Percentiles rank a stretch among this genome's conserved stretches.
Evolutionary conservation across 1,140 invertebrate genomes (phyloP).

Genomic region (Homarus americanus): DNA sequence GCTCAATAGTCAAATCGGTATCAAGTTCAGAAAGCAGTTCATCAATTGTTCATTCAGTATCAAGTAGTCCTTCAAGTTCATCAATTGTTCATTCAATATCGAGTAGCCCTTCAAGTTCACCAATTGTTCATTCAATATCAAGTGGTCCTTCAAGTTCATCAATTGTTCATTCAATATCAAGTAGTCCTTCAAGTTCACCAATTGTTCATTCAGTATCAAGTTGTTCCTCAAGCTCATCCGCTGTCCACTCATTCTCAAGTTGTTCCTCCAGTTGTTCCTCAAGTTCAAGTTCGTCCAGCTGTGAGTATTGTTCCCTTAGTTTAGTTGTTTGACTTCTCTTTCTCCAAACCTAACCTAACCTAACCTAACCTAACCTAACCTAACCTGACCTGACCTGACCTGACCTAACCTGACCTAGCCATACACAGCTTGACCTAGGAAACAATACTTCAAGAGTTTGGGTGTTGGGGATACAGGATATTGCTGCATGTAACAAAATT

Average conservation of each 20-base stretch:
- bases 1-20: neutral
- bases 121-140: neutral
- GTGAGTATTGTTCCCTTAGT: no score
- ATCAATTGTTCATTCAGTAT: slow-evolving; percentile 8
- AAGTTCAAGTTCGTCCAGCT: neutral
- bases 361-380: no score
- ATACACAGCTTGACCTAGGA: no score
- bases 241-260: neutral
- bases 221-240: neutral
- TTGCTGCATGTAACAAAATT: no score
- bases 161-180: neutral
- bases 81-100: neutral
- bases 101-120: neutral
- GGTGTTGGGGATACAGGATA: no score
- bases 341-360: no score
- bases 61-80: neutral
- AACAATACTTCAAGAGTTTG: no score
- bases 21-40: slow-evolving; percentile 5
- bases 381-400: no score
- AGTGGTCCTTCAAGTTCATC: neutral
- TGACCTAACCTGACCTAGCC: no score
- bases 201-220: neutral
- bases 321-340: no score
- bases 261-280: neutral
- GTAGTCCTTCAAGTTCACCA: slow-evolving; percentile 9